phyloP scores from a whole-genome alignment of 1,140 invertebrate genomes.

The Magallana angulata region DNA sequence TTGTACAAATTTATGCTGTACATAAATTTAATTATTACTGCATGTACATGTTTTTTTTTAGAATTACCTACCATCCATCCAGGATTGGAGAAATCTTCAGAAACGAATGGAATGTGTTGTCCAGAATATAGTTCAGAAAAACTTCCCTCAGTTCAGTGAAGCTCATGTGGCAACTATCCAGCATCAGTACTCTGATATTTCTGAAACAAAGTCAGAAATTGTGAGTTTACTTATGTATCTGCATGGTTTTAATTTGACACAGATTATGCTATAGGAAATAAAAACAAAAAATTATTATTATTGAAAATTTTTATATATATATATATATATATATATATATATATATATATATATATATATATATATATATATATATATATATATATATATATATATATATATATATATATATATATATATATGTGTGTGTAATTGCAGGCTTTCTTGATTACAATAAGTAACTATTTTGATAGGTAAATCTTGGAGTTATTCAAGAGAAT shows the following conservation, averaged over 20 bases:
- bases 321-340: too few species aligned
- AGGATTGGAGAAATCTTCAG: background rate
- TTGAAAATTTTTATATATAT: too few species aligned
- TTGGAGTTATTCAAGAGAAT: constrained; percentile 54
- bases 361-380: too few species aligned
- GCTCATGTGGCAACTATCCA: background rate
- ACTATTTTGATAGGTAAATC: constrained; percentile 46
- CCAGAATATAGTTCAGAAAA: background rate
- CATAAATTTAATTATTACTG: background rate
- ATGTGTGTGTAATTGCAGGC: too few species aligned
- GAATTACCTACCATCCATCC: constrained; percentile 13
- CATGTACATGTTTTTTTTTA: background rate
- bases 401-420: too few species aligned
- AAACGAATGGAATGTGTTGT: background rate
- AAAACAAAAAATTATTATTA: background rate
- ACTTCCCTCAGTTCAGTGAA: constrained; percentile 10
- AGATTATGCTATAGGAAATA: background rate
- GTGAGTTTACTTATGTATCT: background rate
- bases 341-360: too few species aligned
- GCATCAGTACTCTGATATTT: background rate
- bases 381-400: too few species aligned
- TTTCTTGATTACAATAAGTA: too few species aligned
- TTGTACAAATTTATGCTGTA: background rate
- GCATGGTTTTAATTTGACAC: background rate
- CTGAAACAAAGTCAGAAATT: background rate